These are phyloP conservation scores for Periphyllus acericola DNA, from an alignment of 2,888 invertebrate species.

Conservation along the genomic window DNA sequence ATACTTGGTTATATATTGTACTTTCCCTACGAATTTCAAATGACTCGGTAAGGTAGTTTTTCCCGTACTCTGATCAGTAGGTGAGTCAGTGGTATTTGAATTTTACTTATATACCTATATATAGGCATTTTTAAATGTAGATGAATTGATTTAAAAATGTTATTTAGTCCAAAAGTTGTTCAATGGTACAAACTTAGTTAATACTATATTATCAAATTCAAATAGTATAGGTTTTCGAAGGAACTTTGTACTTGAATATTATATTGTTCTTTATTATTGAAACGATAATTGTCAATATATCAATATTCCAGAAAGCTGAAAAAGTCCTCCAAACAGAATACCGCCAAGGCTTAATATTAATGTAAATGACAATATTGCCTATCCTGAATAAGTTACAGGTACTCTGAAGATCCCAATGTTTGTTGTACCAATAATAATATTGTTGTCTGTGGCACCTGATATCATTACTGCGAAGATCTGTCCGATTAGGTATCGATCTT, in stretches of 20 bases:
- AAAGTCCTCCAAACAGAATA: neutral
- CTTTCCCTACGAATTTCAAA: no score
- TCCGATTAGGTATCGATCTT: slow-evolving; percentile 66
- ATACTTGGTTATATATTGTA: no score
- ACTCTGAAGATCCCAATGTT: neutral
- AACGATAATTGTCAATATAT: no score
- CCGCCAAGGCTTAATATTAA: neutral
- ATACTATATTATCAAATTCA: neutral
- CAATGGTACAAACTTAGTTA: neutral
- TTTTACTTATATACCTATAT: no score
- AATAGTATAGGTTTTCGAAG: neutral
- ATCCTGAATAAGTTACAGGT: neutral
- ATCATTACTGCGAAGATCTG: slow-evolving; percentile 66
- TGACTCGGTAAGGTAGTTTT: no score
- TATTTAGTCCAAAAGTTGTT: neutral
- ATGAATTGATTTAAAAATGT: neutral
- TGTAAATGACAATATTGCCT: neutral
- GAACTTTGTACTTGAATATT: neutral
- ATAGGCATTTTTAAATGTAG: neutral
- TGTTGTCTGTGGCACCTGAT: slow-evolving; percentile 66
- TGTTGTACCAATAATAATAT: neutral
- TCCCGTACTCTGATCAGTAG: no score
- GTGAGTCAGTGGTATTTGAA: no score
- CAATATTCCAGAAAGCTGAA: no score
- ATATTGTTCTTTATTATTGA: no score